Evolutionary conservation across 1,140 invertebrate species (phyloP).

Genomic region (Rhynchophorus ferrugineus): DNA sequence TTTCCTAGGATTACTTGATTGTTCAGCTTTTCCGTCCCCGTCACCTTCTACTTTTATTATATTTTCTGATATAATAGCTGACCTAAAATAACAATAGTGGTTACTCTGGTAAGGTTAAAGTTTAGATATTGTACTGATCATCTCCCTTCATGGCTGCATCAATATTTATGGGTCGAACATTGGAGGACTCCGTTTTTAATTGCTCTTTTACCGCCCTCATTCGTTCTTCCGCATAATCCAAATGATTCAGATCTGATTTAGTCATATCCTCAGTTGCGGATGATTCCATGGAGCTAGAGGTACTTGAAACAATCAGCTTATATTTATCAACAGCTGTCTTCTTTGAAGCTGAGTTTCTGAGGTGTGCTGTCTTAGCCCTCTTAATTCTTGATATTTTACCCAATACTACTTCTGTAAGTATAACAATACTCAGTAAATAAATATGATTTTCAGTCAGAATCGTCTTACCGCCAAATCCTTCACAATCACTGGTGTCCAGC

Average conservation of each 20-base stretch:
- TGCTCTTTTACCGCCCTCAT: slow-evolving; percentile 33
- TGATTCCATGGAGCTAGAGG: slow-evolving; percentile 34
- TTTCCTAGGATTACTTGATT: slow-evolving; percentile 23
- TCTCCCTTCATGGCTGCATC: slow-evolving; percentile 25
- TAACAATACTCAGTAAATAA: neutral
- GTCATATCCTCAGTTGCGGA: neutral
- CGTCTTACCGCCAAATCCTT: slow-evolving; percentile 48
- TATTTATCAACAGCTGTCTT: slow-evolving; percentile 34
- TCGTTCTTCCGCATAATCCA: slow-evolving; percentile 32
- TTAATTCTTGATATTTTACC: slow-evolving; percentile 52
- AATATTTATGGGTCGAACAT: slow-evolving; percentile 32
- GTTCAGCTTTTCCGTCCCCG: slow-evolving; percentile 26
- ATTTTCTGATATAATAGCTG: slow-evolving; percentile 26
- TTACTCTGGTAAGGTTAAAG: slow-evolving; percentile 1
- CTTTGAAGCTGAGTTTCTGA: slow-evolving; percentile 40
- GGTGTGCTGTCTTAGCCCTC: slow-evolving; percentile 51
- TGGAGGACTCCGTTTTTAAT: slow-evolving; percentile 15
- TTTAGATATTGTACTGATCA: slow-evolving; percentile 3
- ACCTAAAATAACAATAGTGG: no score
- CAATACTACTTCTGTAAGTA: slow-evolving; percentile 42
- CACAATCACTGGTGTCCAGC: slow-evolving; percentile 58
- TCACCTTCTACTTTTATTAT: slow-evolving; percentile 26
- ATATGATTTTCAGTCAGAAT: no score
- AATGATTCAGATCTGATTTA: slow-evolving; percentile 1
- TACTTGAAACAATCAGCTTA: slow-evolving; percentile 27